These are phyloP conservation scores for Hetaerina americana DNA, from an alignment of 1,140 invertebrate genomes.

Conservation along the genomic window DNA sequence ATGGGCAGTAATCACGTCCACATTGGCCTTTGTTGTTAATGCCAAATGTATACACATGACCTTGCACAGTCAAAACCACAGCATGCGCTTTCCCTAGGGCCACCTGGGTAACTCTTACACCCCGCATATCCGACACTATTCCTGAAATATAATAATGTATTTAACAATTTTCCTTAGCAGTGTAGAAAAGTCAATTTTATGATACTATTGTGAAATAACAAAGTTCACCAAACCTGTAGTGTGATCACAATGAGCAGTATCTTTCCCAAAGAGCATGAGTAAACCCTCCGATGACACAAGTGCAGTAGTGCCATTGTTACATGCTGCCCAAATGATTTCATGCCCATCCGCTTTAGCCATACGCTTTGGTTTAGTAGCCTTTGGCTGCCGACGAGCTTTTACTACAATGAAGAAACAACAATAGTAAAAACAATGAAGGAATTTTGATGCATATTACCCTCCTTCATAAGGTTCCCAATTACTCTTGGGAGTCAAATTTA, in stretches of 20 bases:
- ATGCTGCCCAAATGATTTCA: constrained; percentile 66
- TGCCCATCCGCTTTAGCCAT: constrained; percentile 82
- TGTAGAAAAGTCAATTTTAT: background rate
- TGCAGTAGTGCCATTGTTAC: constrained; percentile 89
- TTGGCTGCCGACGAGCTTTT: constrained; percentile 71
- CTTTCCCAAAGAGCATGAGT: constrained; percentile 89
- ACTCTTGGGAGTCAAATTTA: no score
- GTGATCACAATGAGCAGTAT: constrained; percentile 76
- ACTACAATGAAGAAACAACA: constrained; percentile 28
- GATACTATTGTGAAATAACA: background rate
- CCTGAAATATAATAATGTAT: constrained; percentile 28
- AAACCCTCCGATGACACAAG: constrained; percentile 80
- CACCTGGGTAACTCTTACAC: constrained; percentile 69
- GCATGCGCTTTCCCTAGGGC: constrained; percentile 92
- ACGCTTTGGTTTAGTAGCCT: constrained; percentile 84
- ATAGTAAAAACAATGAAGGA: no score
- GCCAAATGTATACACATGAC: constrained; percentile 88
- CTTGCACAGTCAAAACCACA: constrained; percentile 74
- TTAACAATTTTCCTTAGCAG: no score
- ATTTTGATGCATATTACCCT: no score
- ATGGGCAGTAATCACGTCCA: constrained; percentile 58
- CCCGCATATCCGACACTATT: constrained; percentile 55
- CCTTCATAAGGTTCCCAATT: no score
- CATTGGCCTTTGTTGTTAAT: constrained; percentile 98
- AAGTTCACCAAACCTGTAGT: constrained; percentile 37